These are phyloP conservation scores for Bothrops jararaca DNA, from an alignment of 2,113 vertebrate genomes.

Conservation along the genomic window DNA sequence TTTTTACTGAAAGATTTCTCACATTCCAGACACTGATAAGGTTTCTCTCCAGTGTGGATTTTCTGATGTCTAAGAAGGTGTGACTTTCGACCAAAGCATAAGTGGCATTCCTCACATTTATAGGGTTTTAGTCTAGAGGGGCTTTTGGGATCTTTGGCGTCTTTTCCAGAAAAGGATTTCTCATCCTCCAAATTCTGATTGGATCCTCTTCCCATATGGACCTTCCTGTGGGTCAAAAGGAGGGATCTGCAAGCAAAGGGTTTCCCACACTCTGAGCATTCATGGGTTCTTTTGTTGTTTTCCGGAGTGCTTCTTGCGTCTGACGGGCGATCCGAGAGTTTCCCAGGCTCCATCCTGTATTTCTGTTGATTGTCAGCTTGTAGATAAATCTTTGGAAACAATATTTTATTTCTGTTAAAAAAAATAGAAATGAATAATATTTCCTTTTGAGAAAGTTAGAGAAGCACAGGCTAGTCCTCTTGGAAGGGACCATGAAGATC, in stretches of 20 bases:
- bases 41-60: no score
- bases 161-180: not conserved
- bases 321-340: not conserved
- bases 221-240: not conserved
- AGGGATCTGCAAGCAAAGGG: not conserved
- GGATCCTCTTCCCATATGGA: no score
- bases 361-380: not conserved
- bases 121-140: no score
- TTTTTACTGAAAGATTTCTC: no score
- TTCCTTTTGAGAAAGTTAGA: not conserved
- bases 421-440: not conserved
- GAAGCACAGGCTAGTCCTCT: no score
- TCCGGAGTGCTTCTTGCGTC: not conserved
- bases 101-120: accelerated
- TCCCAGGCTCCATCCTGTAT: not conserved
- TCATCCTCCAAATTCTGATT: no score
- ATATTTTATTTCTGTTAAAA: not conserved
- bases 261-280: not conserved
- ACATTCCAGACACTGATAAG: no score
- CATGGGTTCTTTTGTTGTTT: not conserved
- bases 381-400: not conserved
- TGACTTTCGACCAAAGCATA: no score
- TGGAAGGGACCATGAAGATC: no score
- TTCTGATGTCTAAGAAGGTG: no score
- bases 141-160: no score